Percentiles rank a stretch among this genome's conserved stretches.
Conservation (phyloP, 1,140 invertebrate species). For the Diuraphis noxia region DNA sequence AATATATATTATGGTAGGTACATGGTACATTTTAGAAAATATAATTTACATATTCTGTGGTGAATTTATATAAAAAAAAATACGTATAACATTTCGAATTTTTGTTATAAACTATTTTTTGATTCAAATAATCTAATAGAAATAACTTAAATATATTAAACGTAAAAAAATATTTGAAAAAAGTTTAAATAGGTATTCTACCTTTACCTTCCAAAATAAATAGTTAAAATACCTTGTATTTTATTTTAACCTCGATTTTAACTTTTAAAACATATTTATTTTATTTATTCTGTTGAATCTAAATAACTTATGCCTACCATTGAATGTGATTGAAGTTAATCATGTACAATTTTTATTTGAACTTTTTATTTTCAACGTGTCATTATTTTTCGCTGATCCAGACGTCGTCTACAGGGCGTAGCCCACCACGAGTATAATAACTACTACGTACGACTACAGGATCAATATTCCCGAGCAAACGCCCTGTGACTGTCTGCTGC, state of each 20-base stretch:
- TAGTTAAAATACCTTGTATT: neutral
- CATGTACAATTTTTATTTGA: neutral
- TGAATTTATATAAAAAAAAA: neutral
- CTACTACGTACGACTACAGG: conserved; percentile 24
- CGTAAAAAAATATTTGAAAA: neutral
- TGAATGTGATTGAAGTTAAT: neutral
- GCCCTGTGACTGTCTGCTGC: conserved; percentile 41
- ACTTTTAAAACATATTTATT: neutral
- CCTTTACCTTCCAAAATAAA: neutral
- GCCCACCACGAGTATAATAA: conserved; percentile 34
- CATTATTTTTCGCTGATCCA: conserved; percentile 33
- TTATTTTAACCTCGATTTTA: too few species aligned
- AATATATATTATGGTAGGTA: neutral
- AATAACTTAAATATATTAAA: neutral
- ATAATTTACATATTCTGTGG: neutral
- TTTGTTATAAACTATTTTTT: neutral
- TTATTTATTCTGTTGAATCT: neutral
- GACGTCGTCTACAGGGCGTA: conserved; percentile 45
- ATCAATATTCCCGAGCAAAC: conserved; percentile 52
- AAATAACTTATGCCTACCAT: neutral
- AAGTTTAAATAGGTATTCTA: neutral
- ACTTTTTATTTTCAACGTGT: conserved; percentile 6
- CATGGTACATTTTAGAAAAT: neutral
- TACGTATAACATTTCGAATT: neutral
- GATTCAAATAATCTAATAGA: neutral